Base-by-base conservation (phyloP, 35 echinoderm and acorn worm species). In the Stichopus chloronotus region DNA sequence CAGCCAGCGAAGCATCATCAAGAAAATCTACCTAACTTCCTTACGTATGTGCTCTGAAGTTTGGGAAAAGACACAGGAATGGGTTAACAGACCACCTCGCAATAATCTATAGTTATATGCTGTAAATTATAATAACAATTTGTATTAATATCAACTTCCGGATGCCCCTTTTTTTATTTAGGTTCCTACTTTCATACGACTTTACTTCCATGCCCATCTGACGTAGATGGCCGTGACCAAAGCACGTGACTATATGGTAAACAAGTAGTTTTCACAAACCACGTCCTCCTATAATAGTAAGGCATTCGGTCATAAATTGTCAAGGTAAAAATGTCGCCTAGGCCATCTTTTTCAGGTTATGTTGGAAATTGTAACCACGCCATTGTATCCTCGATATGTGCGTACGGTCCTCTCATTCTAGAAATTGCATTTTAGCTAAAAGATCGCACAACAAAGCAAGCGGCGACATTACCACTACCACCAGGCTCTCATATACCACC, bases 91-190 rank as follows among this genome's bases (percentile, higher is more conserved):
- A 43, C 25, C 20, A 81, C 79, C 79, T 81, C 25, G 52, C 52
- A 16, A 9, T 81, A 19, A 25, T 52, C 22, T 79, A 22, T 79
- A 9, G 14, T 81, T 52, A 52, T 54, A 9, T 24, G 16, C 52
- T 54, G 53, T 81, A 54, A 52, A 81, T 81, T 52, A 30, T 81
- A 14, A 25, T 52, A 81, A 81, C 9, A 52, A 43, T 43, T 52
- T 14, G 25, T 81, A 54, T 81, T 30, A 81, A 81, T 81, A 14
- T 81, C 0, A 76, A 43, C 79, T 81, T 81, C 79, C 79, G 79
- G 79, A 81, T 81, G 79, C 79, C 79, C 79, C 52, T 20, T 20
- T 81, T 43, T 81, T 25, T 14, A 9, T 81, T 43, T 52, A 52
- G 25, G 6, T 52, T 76, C 25, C 25, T 11, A 76, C 19, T 12